Evolutionary conservation across 1,140 invertebrate genomes (phyloP), one percentile per base, ranked within the genome.

Genomic region (Samia ricini): DNA sequence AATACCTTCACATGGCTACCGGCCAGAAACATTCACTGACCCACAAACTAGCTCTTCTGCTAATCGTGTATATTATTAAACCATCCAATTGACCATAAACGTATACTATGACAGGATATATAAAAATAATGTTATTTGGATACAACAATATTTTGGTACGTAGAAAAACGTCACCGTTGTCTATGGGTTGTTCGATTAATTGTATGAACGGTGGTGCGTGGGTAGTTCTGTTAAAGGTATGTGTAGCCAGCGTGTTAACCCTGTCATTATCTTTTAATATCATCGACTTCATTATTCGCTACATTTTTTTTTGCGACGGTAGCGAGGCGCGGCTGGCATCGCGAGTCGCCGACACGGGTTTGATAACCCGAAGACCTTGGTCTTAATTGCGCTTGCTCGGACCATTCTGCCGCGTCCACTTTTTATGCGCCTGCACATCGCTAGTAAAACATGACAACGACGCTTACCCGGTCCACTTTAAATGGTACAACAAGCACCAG

Each of bases 301-400:
- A 88, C 71, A 80, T 85, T 89, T 89, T n/a, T n/a, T 77, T 90
- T 90, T 88, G 83, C 82, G 73, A 74, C 72, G 76, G 77, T 81
- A 79, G 59, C 75, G 80, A 85, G 85, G 81, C 79, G 79, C 84
- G 81, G 80, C 79, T 65, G 72, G 74, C 73, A 73, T 66, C 71
- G 71, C 74, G 69, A 81, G 76, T 79, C 78, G 79, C 74, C 79
- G 80, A 78, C 84, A 77, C 78, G 84, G 76, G 87, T 89, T 89
- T 89, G 87, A 89, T 89, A 89, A 89, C 87, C 87, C 76, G 85
- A 72, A 86, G 87, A 89, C 87, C 85, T 88, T 89, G 85, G 85
- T 88, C 84, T 89, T 89, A 89, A 89, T 89, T 89, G 85, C 85
- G 85, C 79, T 83, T 79, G 76, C 84, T 80, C 87, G 79, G 84